phyloP scores from a whole-genome alignment of 1,140 invertebrate genomes.

The Steinernema feltiae region DNA sequence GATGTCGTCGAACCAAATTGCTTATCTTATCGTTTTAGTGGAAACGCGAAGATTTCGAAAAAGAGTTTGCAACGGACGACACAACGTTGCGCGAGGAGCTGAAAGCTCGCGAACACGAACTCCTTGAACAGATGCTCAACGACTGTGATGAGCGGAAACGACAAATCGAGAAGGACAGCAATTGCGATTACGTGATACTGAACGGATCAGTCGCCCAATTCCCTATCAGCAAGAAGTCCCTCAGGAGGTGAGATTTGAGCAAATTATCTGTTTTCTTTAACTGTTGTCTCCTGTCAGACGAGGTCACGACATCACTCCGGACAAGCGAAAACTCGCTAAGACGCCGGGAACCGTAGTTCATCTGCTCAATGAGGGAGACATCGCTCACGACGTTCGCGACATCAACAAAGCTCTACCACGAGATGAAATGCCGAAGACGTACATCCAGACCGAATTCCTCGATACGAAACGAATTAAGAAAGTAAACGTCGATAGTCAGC shows the following conservation, averaged over 20 bases:
- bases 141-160: not conserved
- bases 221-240: not conserved
- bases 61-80: not conserved
- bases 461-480: not conserved
- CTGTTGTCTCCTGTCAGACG: not conserved
- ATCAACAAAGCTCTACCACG: not conserved
- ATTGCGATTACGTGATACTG: not conserved
- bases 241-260: slow-evolving; percentile 1
- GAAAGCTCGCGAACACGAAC: not conserved
- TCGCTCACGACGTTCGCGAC: not conserved
- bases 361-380: not conserved
- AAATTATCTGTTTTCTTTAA: not conserved
- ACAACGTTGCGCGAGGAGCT: not conserved
- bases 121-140: not conserved
- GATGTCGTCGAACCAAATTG: not conserved
- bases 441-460: not conserved
- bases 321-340: not conserved
- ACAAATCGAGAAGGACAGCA: not conserved
- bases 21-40: not conserved
- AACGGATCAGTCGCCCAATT: not conserved
- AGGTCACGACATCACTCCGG: not conserved
- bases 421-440: not conserved
- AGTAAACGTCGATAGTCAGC: not conserved
- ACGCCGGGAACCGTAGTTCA: not conserved
- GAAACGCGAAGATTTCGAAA: not conserved